Base-by-base conservation (phyloP, 2,888 invertebrate species). In the Agriopis aurantiaria region DNA sequence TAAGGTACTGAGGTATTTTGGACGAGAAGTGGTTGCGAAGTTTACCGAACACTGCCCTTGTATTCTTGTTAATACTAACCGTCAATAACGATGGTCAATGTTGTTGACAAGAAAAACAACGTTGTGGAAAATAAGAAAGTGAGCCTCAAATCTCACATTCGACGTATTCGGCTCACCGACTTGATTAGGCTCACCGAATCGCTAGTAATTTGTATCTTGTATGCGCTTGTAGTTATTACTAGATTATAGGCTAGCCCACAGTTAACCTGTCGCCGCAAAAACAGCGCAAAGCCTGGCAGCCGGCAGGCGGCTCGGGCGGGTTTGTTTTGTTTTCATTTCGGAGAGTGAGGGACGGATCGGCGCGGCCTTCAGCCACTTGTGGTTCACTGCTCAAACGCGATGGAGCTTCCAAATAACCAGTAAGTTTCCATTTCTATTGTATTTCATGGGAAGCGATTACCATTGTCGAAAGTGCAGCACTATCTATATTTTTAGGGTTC, bases 351-450 rank as follows among this genome's bases (percentile, higher is more conserved):
- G 52, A 61, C 12, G 63, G 49, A 56, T 46, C 14, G 43, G 49
- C 53, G 60, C 62, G 68, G 14, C 23, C 40, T 17, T 23, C 3
- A 12, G 14, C 5, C 75, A 73, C 53, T 73, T 51, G 72, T 55
- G 48, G 53, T 60, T 51, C 40, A 17, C 53, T 55, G 17, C 45
- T 67, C 70, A 40, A 10, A 49, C 48, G 55, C 65, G 8, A 80
- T 76, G 76, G 76, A 81, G 68, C 67, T 75, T 14, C 74, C 69
- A 66, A 65, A 70, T 56, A 68, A 71, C 51, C 74, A 79, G 87
- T 82, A 65, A 81, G 79, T 71, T 14, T 23, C 8, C 40, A 12
- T 58, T 58, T 46, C 17, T n/a, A 11, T 23, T 41, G 7, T 41
- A n/a, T 3, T 8, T 52, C 10, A 8, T 52, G 23, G 33, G 33